Evolutionary conservation across 2,797 vertebrate species (phyloP).

Genomic region (Scolopax bukidnonensis): DNA sequence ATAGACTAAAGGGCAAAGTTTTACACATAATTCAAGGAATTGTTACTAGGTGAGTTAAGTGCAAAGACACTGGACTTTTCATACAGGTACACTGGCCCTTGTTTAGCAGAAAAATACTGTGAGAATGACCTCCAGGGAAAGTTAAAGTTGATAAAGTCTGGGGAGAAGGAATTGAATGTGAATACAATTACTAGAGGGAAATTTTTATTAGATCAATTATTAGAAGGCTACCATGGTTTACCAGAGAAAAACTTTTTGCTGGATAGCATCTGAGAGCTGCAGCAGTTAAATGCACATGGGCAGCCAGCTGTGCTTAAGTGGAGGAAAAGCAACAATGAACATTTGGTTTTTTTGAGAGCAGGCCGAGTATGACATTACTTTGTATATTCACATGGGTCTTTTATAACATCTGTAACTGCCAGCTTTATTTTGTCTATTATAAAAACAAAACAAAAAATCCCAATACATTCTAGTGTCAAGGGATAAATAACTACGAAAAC

Average conservation of each 20-base stretch:
- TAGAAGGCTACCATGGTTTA: not conserved
- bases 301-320: not conserved
- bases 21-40: not conserved
- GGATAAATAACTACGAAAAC: not conserved
- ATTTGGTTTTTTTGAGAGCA: not conserved
- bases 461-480: not conserved
- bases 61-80: not conserved
- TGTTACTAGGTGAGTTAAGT: not conserved
- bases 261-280: not conserved
- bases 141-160: not conserved
- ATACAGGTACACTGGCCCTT: not conserved
- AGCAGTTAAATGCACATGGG: not conserved
- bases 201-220: not conserved
- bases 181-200: not conserved
- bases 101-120: not conserved
- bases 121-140: not conserved
- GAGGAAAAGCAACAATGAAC: not conserved
- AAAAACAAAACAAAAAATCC: not conserved
- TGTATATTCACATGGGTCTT: not conserved
- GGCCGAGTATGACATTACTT: not conserved
- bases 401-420: not conserved
- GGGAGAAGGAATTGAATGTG: not conserved
- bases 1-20: not conserved
- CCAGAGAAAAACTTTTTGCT: not conserved
- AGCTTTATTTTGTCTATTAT: not conserved